phyloP scores from a whole-genome alignment of 2,888 invertebrate genomes.

The Leptopilina drosophilae region DNA sequence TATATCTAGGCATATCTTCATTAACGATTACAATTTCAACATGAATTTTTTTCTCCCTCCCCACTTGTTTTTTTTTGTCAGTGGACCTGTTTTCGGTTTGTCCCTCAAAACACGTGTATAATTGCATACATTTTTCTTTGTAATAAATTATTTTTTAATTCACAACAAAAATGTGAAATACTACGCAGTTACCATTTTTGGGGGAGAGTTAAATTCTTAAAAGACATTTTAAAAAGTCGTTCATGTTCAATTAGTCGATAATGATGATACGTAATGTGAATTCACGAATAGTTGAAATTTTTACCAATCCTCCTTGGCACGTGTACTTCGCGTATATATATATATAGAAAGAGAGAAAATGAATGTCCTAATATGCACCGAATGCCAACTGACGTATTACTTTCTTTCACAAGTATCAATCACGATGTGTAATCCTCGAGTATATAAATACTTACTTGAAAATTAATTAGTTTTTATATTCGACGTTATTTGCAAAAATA shows the following conservation, averaged over 20 bases:
- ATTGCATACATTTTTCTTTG: neutral
- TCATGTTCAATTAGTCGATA: neutral
- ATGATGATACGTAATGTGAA: constrained; percentile 18
- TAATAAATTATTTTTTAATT: neutral
- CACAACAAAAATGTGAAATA: neutral
- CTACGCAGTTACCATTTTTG: neutral
- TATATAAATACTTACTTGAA: neutral
- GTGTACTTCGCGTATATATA: neutral
- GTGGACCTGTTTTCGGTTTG: neutral
- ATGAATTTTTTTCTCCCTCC: neutral
- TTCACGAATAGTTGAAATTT: neutral
- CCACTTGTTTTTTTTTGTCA: neutral
- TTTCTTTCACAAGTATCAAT: constrained; percentile 5
- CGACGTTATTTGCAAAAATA: neutral
- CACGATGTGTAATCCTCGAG: neutral
- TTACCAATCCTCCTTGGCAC: neutral
- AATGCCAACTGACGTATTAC: neutral
- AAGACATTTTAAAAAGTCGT: neutral
- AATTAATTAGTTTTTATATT: neutral
- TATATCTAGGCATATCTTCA: neutral
- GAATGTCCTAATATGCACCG: constrained; percentile 7
- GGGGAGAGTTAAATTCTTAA: neutral
- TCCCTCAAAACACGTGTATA: neutral
- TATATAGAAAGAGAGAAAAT: neutral
- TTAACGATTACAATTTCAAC: neutral